These are phyloP conservation scores for Sarcoramphus papa DNA, from an alignment of 2,797 vertebrate species.

Conservation along the genomic window DNA sequence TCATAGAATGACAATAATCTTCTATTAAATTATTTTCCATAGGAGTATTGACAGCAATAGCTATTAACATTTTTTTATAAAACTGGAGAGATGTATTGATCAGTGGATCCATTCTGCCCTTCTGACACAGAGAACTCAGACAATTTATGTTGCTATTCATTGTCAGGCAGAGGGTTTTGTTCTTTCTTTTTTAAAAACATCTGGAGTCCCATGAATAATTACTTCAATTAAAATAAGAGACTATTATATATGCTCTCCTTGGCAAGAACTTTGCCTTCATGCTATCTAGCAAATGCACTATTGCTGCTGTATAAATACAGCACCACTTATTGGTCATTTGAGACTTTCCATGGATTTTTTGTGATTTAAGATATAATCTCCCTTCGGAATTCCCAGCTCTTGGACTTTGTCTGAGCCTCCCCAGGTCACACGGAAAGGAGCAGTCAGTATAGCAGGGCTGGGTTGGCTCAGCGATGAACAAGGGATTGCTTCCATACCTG, in stretches of 20 bases:
- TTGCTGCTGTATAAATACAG: not conserved
- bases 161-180: not conserved
- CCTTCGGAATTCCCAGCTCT: not conserved
- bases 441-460: not conserved
- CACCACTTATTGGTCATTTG: not conserved
- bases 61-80: slow-evolving; percentile 3
- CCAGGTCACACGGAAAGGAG: not conserved
- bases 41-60: not conserved
- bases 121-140: not conserved
- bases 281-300: not conserved
- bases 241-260: not conserved
- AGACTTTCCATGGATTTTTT: not conserved
- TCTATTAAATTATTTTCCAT: slow-evolving; percentile 34
- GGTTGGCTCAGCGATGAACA: not conserved
- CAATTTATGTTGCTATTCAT: not conserved
- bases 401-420: not conserved
- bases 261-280: not conserved
- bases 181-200: not conserved
- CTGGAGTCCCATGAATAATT: slow-evolving; percentile 19
- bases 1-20: slow-evolving; percentile 13
- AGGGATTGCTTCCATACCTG: not conserved
- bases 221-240: slow-evolving; percentile 25
- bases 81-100: slow-evolving; percentile 5
- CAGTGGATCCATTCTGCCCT: not conserved
- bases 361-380: not conserved